phyloP scores from a whole-genome alignment of 2,888 invertebrate species.

The Charanyca ferruginea region DNA sequence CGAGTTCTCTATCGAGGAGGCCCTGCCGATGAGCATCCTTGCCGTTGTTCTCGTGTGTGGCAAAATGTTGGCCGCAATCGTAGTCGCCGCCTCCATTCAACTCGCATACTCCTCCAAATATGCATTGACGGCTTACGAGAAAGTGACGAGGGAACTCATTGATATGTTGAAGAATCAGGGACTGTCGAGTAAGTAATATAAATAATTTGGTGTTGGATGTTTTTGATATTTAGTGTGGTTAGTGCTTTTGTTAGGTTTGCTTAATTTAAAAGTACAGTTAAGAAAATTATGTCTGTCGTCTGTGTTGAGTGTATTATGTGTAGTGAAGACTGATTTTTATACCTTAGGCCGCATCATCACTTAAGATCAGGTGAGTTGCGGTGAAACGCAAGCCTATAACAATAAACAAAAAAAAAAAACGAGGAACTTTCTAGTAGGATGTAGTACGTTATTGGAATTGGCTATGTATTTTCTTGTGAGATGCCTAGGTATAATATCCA shows the following conservation, averaged over 20 bases:
- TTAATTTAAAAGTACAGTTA: no score
- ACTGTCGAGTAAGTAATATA: constrained; percentile 83
- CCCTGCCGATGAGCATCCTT: constrained; percentile 76
- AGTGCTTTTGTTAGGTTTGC: no score
- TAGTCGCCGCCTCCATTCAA: constrained; percentile 84
- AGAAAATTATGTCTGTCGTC: no score
- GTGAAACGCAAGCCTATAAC: no score
- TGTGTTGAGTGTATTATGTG: no score
- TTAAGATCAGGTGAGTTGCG: no score
- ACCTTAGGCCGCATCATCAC: no score
- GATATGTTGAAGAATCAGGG: constrained; percentile 86
- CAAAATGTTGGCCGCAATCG: constrained; percentile 83
- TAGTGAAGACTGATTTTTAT: no score
- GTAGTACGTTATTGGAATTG: background rate
- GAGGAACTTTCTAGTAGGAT: background rate
- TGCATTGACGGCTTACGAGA: constrained; percentile 82
- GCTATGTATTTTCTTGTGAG: background rate
- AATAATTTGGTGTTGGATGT: no score
- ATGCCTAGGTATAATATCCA: background rate
- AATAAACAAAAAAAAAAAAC: no score
- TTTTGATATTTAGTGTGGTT: no score
- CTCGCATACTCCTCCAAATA: constrained; percentile 82
- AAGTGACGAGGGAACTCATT: constrained; percentile 77
- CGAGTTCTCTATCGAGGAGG: constrained; percentile 76
- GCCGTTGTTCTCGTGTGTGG: constrained; percentile 78